Evolutionary conservation across 2,888 invertebrate species (phyloP), one percentile per base, ranked within the genome.

Genomic region (Apodemia zela): DNA sequence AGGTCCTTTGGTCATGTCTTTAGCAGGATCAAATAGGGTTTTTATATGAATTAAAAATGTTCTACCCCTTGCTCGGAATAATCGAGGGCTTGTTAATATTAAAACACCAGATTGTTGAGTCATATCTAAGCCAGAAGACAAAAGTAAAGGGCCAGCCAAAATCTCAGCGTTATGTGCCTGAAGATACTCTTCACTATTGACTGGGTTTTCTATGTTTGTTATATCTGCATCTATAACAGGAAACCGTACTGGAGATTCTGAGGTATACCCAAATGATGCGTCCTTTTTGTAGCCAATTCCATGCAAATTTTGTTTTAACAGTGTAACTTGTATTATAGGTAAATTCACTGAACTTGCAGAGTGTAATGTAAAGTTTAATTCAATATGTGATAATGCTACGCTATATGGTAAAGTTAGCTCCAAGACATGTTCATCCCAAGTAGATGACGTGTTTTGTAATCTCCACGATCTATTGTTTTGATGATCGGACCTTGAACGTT

Each of bases 391-490:
- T 63, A 98, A 90, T 45, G 94, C 94, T 2, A 95, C 94, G 60
- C 95, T 95, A 69, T 95, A 94, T 0, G 97, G 97, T 63, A 98
- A 81, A 0, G 97, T 97, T 8, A 98, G 88, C 81, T 98, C 98
- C 74, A 98, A 95, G 33, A 98, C 94, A 75, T 98, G 98, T 78
- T 98, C 98, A 77, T 98, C 97, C 97, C 97, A 98, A 0, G 98
- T 97, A 25, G 96, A 96, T 84, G 96, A 95, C 72, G 97, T 97
- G 70, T 96, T 96, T 78, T 97, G 97, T 33, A 98, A 90, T 62
- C 98, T 93, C 97, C 98, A 98, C 0, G 97, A 97, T 69, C 97
- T 93, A 6, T 96, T 97, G 75, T 97, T 95, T 77, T 97, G 97
- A 1, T 98, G 97, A 81, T 98, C 97, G 47, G 97, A 94, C 18